Conservation (phyloP, 2,113 vertebrate species). For the Bambusicola thoracicus region DNA sequence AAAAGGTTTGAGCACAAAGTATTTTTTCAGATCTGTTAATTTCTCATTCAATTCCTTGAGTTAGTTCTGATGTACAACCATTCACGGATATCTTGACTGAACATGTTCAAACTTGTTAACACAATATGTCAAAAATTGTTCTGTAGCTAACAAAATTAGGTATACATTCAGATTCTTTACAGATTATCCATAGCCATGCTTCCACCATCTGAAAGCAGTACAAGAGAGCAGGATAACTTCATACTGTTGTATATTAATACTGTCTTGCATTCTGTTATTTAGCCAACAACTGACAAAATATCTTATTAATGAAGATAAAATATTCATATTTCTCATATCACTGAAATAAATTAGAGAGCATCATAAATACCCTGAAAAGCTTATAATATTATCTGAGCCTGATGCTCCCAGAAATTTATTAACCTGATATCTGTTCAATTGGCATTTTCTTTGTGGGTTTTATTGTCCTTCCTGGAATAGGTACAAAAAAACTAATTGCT, state of each 20-base stretch:
- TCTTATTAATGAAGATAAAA: background rate
- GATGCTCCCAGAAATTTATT: background rate
- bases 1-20: background rate
- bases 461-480: background rate
- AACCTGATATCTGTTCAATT: background rate
- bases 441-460: background rate
- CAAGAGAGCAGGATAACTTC: background rate
- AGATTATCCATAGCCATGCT: background rate
- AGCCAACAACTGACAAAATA: background rate
- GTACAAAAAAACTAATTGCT: background rate
- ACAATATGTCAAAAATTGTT: background rate
- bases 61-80: background rate
- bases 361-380: background rate
- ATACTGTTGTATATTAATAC: background rate
- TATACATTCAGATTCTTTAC: background rate
- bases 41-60: background rate
- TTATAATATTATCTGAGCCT: background rate
- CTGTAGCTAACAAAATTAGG: background rate
- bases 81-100: background rate
- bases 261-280: background rate
- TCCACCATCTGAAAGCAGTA: background rate
- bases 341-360: background rate
- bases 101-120: background rate
- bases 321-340: background rate
- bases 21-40: background rate